phyloP scores from a whole-genome alignment of 2,888 invertebrate species.

The Endotricha flammealis region DNA sequence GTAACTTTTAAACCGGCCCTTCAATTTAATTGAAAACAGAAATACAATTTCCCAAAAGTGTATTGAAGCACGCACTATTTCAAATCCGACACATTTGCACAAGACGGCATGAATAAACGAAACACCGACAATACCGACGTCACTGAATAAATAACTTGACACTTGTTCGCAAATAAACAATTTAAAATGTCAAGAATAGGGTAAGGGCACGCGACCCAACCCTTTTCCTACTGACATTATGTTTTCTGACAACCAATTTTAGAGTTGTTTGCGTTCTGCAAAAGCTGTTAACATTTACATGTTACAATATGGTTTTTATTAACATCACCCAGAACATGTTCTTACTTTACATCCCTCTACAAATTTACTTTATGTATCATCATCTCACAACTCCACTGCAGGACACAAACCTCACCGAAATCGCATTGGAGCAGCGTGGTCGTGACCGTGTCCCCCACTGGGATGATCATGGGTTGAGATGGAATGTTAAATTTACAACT shows the following conservation, averaged over 20 bases:
- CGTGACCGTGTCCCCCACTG: too few species aligned
- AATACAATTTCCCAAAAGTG: conserved; percentile 22
- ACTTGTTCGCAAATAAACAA: conserved; percentile 76
- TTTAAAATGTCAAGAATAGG: conserved; percentile 76
- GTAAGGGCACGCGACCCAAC: conserved; percentile 61
- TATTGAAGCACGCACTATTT: conserved; percentile 18
- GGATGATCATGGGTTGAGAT: too few species aligned
- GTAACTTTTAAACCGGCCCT: too few species aligned
- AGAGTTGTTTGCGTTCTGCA: conserved; percentile 46
- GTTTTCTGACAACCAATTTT: conserved; percentile 71
- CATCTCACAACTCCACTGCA: too few species aligned
- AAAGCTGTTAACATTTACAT: conserved; percentile 27
- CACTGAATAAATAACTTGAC: conserved; percentile 73
- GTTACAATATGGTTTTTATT: background rate
- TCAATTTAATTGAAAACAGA: too few species aligned
- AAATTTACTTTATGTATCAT: too few species aligned
- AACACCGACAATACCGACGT: conserved; percentile 23
- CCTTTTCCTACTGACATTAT: conserved; percentile 66
- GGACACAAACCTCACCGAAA: too few species aligned
- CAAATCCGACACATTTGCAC: conserved; percentile 11
- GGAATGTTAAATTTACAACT: too few species aligned
- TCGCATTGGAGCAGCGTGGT: too few species aligned
- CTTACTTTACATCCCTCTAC: too few species aligned
- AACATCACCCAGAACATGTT: too few species aligned
- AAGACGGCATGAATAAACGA: conserved; percentile 18